phyloP scores from a whole-genome alignment of 2,888 invertebrate genomes.

The Aporophyla nigra region DNA sequence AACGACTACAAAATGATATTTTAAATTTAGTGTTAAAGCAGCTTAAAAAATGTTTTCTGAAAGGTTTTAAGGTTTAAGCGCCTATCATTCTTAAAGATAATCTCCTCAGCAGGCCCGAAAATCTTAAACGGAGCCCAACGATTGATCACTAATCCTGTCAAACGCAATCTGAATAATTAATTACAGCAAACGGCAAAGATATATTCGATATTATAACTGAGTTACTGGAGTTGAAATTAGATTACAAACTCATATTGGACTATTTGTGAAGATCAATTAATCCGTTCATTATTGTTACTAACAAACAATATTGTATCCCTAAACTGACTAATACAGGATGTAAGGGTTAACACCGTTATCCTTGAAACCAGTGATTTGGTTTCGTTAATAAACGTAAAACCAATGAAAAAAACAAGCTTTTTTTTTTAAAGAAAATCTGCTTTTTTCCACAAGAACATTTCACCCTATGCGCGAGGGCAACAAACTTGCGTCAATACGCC shows the following conservation, averaged over 20 bases:
- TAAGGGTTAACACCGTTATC: too few relatives aligned
- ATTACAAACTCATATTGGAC: not conserved
- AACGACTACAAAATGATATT: not conserved
- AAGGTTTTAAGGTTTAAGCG: not conserved
- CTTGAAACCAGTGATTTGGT: too few relatives aligned
- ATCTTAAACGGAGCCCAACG: not conserved
- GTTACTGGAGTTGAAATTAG: not conserved
- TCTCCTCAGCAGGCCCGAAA: not conserved
- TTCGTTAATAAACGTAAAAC: too few relatives aligned
- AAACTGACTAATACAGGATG: not conserved
- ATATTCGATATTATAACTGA: not conserved
- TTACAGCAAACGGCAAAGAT: not conserved
- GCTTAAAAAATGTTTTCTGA: not conserved
- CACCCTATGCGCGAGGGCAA: too few relatives aligned
- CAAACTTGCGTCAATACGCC: too few relatives aligned
- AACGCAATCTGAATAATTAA: conserved; percentile 22
- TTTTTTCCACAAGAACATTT: too few relatives aligned
- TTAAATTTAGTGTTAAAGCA: not conserved
- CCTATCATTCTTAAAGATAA: not conserved
- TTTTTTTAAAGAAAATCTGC: too few relatives aligned
- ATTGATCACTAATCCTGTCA: conserved; percentile 7
- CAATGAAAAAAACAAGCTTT: too few relatives aligned
- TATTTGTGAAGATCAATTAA: not conserved
- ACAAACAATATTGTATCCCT: not conserved
- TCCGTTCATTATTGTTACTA: not conserved